Conservation (phyloP, 2,888 invertebrate species). For the Epirrhoe tristata region DNA sequence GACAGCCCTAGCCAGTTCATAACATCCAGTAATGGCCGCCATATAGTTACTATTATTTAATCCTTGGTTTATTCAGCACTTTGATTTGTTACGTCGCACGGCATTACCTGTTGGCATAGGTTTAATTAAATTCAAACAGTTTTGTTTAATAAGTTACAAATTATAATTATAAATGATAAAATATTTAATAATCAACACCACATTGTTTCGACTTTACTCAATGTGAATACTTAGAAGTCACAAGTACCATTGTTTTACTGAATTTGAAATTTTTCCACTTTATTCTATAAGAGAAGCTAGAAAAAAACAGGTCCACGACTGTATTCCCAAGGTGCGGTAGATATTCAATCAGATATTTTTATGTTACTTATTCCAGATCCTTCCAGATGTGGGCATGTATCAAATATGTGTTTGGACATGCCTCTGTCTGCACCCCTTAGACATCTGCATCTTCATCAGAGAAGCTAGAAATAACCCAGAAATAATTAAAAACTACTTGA, state of each 20-base stretch:
- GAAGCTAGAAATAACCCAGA: neutral
- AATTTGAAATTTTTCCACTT: no score
- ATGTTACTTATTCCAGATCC: no score
- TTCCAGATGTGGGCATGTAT: no score
- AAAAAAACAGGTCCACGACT: no score
- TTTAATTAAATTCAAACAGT: slow-evolving; percentile 53
- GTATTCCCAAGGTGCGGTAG: no score
- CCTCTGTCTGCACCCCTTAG: no score
- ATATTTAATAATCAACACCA: slow-evolving; percentile 26
- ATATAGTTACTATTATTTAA: slow-evolving; percentile 19
- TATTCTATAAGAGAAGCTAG: no score
- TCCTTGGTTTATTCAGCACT: slow-evolving; percentile 46
- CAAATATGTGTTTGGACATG: no score
- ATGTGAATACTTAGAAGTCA: neutral
- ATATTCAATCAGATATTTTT: no score
- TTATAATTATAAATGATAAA: slow-evolving; percentile 37
- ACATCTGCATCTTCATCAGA: no score
- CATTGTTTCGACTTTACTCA: neutral
- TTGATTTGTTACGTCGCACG: slow-evolving; percentile 49
- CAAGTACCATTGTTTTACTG: neutral
- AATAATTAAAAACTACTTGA: no score
- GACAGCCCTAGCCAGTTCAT: slow-evolving; percentile 49
- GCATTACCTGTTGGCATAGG: slow-evolving; percentile 50
- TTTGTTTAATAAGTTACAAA: slow-evolving; percentile 39
- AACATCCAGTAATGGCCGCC: slow-evolving; percentile 48